Evolutionary conservation across 1,140 invertebrate genomes (phyloP), one percentile per base, ranked within the genome.

Genomic region (Psilanteris sp.): DNA sequence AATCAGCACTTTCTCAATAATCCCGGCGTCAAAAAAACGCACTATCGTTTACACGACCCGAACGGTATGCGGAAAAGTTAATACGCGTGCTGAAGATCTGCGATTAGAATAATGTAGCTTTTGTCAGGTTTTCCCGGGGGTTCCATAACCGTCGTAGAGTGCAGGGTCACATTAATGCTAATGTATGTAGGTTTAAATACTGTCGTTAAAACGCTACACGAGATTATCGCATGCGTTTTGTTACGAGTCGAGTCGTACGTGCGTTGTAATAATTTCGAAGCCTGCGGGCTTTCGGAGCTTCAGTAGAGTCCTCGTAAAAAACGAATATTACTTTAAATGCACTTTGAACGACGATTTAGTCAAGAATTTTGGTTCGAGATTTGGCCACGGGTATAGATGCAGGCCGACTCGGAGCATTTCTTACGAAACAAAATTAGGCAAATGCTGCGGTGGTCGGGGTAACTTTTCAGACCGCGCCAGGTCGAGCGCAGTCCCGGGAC

Each of bases 111-210:
- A 48, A 37, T 32, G 31, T 15, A 16, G 14, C 32, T 48, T 57
- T 48, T 34, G 64, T 57, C 64, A 27, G 43, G 16, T 68, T 68
- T 57, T 68, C 64, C 52, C 18, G 13, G 3, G 31, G 54, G 54
- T 50, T 52, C 22, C 43, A 54, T 71, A 61, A 54, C 44, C 10
- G 20, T 41, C 2, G 10, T 2, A 32, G 52, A 50, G 27, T 18
- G 18, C 54, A 34, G 55, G 54, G 34, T 59, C 66, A 34, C 66
- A 52, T 70, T 70, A 70, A 70, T 70, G 66, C 27, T 59, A 70
- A 70, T 70, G 20, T 59, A 59, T 50, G 66, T 59, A 52, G 54
- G 55, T 62, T 71, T 71, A 61, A 71, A 71, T 71, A 61, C 54
- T 31, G 66, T 71, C 46, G 66, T 71, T 71, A 54, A 71, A 71